Evolutionary conservation across 2,888 invertebrate species (phyloP).

Genomic region (Ellobium chinense): DNA sequence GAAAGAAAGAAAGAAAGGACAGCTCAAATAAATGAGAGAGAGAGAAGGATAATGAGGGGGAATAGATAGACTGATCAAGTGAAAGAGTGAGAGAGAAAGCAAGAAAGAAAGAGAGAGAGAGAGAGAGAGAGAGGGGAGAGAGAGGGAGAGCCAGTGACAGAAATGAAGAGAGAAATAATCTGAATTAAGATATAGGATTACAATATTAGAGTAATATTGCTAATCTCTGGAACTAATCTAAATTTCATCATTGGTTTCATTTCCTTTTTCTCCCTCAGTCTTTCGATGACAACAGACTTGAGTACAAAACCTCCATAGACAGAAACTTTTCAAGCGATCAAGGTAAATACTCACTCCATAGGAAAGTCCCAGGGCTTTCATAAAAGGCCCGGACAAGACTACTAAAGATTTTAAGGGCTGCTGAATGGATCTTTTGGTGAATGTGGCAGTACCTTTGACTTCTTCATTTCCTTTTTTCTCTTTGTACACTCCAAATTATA

Average conservation of each 20-base stretch:
- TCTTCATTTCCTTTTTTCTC: too few species aligned
- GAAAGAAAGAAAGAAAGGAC: not conserved
- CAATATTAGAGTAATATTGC: too few species aligned
- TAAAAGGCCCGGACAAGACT: too few species aligned
- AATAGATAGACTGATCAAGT: not conserved
- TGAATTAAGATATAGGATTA: too few species aligned
- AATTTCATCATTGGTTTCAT: too few species aligned
- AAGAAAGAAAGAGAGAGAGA: not conserved
- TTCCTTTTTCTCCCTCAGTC: conserved; percentile 27
- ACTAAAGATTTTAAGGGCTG: too few species aligned
- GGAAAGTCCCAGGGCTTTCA: too few species aligned
- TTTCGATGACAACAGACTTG: conserved; percentile 25
- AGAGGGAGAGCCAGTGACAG: not conserved
- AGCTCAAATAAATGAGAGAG: not conserved
- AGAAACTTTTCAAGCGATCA: conserved; percentile 1
- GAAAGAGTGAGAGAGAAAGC: not conserved
- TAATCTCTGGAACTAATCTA: too few species aligned
- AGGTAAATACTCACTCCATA: too few species aligned
- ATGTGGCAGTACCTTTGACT: too few species aligned
- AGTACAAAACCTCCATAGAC: conserved; percentile 26
- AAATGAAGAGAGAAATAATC: not conserved
- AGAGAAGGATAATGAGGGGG: not conserved
- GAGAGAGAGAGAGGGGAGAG: not conserved
- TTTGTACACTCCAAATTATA: too few species aligned
- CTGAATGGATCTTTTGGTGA: too few species aligned